Evolutionary conservation across 1,140 invertebrate species (phyloP).

Genomic region (Scaptomyza pallida): DNA sequence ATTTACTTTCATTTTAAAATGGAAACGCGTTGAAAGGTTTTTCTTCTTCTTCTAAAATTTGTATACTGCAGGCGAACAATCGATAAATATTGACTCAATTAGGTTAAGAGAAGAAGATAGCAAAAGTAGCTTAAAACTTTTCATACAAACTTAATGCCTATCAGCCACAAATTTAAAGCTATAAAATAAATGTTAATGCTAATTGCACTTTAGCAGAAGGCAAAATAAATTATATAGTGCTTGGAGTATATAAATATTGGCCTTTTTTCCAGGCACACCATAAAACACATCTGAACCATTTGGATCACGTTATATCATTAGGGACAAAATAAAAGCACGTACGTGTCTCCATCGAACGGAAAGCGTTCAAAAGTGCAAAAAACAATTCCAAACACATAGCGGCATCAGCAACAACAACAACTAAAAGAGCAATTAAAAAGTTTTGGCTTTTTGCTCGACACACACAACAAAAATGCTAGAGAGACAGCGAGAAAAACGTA

Average conservation of each 20-base stretch:
- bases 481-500: conserved; percentile 38
- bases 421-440: conserved; percentile 63
- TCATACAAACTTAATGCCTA: no score
- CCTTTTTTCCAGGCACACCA: conserved; percentile 1
- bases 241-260: conserved; percentile 20
- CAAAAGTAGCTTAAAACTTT: not conserved
- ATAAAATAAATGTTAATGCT: not conserved
- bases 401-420: conserved; percentile 19
- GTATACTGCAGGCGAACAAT: not conserved
- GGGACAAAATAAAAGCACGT: conserved; percentile 70
- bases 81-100: conserved; percentile 7
- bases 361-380: conserved; percentile 45
- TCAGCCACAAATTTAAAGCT: no score
- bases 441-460: conserved; percentile 53
- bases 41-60: not conserved
- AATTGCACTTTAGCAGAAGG: conserved; percentile 16
- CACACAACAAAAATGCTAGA: conserved; percentile 7
- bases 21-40: not conserved
- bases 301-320: conserved; percentile 75
- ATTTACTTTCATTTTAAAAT: conserved; percentile 14
- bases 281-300: conserved; percentile 31
- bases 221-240: not conserved
- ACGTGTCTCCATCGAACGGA: conserved; percentile 61
- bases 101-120: not conserved
- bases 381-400: conserved; percentile 52